phyloP scores from a whole-genome alignment of 2,888 invertebrate genomes.

The Elysia crispata region DNA sequence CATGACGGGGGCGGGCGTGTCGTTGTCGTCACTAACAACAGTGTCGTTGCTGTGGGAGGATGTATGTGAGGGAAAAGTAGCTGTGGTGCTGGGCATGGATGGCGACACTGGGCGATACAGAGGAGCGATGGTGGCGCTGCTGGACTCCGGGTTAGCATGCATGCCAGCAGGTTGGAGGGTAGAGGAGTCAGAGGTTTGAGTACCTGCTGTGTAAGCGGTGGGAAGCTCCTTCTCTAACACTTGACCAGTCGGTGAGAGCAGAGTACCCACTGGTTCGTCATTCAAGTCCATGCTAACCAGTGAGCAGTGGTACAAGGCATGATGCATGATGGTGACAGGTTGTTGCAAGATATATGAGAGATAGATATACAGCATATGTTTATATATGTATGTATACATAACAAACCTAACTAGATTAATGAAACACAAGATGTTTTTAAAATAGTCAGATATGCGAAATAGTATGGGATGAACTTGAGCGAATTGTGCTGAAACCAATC shows the following conservation, averaged over 20 bases:
- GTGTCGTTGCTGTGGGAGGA: slow-evolving; percentile 28
- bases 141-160: not conserved
- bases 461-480: no score
- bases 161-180: not conserved
- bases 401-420: no score
- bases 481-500: no score
- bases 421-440: no score
- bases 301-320: not conserved
- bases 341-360: not conserved
- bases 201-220: not conserved
- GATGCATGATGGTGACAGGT: not conserved
- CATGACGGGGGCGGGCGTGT: slow-evolving; percentile 61
- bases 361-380: not conserved
- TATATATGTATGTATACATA: no score
- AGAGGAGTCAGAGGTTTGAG: not conserved
- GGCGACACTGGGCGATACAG: slow-evolving; percentile 32
- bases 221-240: not conserved
- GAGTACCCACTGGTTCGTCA: slow-evolving; percentile 56
- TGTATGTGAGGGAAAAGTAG: no score
- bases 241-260: slow-evolving; percentile 58
- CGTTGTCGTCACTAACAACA: slow-evolving; percentile 61
- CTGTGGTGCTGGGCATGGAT: no score
- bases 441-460: no score
- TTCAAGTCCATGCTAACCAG: slow-evolving; percentile 62
- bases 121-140: not conserved